Base-by-base conservation (phyloP, 2,113 vertebrate genomes). In the Myiopsitta monachus region DNA sequence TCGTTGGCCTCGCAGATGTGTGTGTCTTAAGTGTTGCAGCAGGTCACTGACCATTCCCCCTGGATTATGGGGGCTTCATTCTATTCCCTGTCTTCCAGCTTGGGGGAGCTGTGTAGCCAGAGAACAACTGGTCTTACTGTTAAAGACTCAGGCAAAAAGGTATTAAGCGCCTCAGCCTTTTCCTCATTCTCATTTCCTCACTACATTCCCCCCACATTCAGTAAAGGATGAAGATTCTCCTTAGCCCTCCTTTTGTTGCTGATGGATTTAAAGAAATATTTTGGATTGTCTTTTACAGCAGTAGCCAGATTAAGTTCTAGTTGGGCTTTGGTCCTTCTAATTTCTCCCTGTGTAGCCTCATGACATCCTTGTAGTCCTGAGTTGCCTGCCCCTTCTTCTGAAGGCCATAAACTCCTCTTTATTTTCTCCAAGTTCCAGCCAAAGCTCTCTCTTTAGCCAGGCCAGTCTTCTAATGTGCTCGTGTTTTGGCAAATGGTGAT, bases 381-480 rank as follows among this genome's bases (percentile, higher is more conserved):
- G 36, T 18, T 69, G 36, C 24, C 18, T 63, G 30, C 21, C 62
- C 10, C 7, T 76, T 64, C 49, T 70, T 86, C 33, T 24, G 36
- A 70, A 70, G 43, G 30, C 63, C 41, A 24, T 44, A 81, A 85
- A 59, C 38, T 33, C 38, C 14, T 31, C 18, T 28, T 1, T 24
- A 23, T 74, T 39, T 26, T 33, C 11, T 21, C 24, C 57, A 43
- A 63, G 54, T 80, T 75, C 67, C 62, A 69, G 54, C 33, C 41
- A 36, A 75, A 69, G 19, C 16, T 80, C 28, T 52, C 27, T 80
- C 9, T 39, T 69, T 47, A 80, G 27, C 13, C 46, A 68, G 10
- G 10, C 33, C 0, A 0, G 5, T 63, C 17, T 24, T 68, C 18
- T 31, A 68, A 28, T 11, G 16, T 30, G 4, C 27, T 7, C 4